Evolutionary conservation across 2,888 invertebrate species (phyloP).

Genomic region (Eupithecia insigniata): DNA sequence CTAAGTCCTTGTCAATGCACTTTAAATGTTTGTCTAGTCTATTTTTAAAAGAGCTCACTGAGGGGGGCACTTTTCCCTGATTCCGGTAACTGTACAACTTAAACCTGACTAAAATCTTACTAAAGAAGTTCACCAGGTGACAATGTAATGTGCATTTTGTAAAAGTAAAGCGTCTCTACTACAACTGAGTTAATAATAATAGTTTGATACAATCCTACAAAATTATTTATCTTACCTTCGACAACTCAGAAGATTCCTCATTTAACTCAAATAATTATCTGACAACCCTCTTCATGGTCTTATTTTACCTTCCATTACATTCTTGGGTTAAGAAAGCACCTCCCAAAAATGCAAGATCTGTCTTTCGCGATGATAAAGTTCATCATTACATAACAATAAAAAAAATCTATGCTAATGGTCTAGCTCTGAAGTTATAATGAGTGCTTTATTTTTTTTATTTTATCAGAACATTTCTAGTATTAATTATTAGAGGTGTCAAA

Average conservation of each 20-base stretch:
- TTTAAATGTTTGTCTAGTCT: too few species aligned
- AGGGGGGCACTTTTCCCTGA: too few species aligned
- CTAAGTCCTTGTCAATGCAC: too few species aligned
- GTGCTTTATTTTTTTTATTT: neutral
- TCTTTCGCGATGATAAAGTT: neutral
- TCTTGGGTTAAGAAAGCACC: neutral
- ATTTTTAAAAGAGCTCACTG: too few species aligned
- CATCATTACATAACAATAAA: constrained; percentile 6
- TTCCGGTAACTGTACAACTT: too few species aligned
- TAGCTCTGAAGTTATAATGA: neutral
- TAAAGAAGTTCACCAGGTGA: too few species aligned
- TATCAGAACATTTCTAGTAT: neutral
- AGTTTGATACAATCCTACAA: neutral
- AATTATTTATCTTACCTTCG: neutral
- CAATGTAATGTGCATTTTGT: too few species aligned
- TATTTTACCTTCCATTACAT: neutral
- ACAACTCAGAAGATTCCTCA: neutral
- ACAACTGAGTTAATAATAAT: neutral
- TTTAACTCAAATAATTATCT: neutral
- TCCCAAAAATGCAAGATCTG: neutral
- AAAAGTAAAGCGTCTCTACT: too few species aligned
- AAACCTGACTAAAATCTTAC: too few species aligned
- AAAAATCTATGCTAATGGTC: neutral
- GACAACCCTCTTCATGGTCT: neutral
- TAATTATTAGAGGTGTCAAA: neutral